These are phyloP conservation scores for Drosophila aff. DNA, from an alignment of 1,140 invertebrate species.

Conservation along the genomic window DNA sequence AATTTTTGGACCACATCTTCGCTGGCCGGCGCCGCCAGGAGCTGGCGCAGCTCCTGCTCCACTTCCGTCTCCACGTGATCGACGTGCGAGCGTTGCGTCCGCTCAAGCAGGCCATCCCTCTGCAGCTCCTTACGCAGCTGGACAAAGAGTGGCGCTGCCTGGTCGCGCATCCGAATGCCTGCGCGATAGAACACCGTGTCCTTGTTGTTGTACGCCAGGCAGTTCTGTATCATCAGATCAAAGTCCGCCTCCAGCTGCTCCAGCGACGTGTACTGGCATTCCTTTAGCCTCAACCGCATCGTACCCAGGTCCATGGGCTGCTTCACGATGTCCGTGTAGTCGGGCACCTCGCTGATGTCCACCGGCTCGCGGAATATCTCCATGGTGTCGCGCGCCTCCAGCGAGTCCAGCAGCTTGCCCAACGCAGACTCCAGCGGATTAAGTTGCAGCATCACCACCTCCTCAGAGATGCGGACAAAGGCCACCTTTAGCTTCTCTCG, in stretches of 20 bases:
- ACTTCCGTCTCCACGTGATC: conserved; percentile 86
- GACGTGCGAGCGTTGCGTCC: conserved; percentile 67
- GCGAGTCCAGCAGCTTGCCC: conserved; percentile 90
- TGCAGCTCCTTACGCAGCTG: conserved; percentile 91
- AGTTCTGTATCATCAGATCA: conserved; percentile 97
- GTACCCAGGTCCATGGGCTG: conserved; percentile 98
- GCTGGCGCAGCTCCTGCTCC: conserved; percentile 85
- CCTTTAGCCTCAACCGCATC: conserved; percentile 93
- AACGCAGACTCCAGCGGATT: conserved; percentile 93
- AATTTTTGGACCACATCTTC: conserved; percentile 86
- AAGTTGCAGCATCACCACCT: conserved; percentile 92
- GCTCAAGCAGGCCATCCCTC: conserved; percentile 86
- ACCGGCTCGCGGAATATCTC: conserved; percentile 98
- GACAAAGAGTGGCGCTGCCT: conserved; percentile 91
- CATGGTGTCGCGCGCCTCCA: conserved; percentile 92
- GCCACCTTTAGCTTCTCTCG: conserved; percentile 97
- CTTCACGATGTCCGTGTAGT: conserved; percentile 96
- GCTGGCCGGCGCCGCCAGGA: conserved; percentile 79
- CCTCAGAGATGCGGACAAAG: conserved; percentile 92
- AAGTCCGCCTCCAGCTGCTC: conserved; percentile 95
- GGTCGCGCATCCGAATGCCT: conserved; percentile 94
- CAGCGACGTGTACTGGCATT: conserved; percentile 91
- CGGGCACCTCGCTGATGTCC: conserved; percentile 94
- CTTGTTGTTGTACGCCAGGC: conserved; percentile 97
- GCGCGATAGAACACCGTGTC: conserved; percentile 95